A percentile compares a stretch with the other conserved stretches of the same genome.
These are phyloP conservation scores for Amaurobius ferox DNA, from an alignment of 2,888 invertebrate species.

Conservation along the genomic window DNA sequence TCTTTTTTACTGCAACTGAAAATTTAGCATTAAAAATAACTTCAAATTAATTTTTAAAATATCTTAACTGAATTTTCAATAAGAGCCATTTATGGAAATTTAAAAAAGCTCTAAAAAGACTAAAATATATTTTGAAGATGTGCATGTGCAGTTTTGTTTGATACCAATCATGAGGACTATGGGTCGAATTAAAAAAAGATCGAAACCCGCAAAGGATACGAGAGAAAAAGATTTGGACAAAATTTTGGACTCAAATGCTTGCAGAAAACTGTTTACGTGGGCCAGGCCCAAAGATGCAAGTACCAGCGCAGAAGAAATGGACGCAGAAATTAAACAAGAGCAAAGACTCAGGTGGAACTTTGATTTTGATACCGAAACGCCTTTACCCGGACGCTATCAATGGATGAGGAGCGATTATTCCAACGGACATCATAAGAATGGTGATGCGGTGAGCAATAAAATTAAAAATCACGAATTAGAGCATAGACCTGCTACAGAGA, in stretches of 20 bases:
- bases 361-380: conserved; percentile 71
- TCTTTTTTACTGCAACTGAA: too few relatives aligned
- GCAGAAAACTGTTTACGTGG: conserved; percentile 35
- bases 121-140: too few relatives aligned
- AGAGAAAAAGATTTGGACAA: neutral
- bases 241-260: conserved; percentile 34
- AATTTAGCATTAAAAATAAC: too few relatives aligned
- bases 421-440: conserved; percentile 16
- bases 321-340: conserved; percentile 23
- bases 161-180: neutral
- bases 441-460: neutral
- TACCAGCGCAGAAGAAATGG: neutral
- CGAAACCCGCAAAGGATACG: neutral
- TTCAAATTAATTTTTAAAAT: too few relatives aligned
- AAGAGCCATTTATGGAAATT: too few relatives aligned
- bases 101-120: too few relatives aligned
- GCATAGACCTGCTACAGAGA: neutral
- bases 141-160: neutral
- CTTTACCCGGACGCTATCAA: conserved; percentile 71
- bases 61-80: too few relatives aligned
- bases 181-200: neutral
- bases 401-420: conserved; percentile 46
- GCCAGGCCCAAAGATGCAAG: neutral
- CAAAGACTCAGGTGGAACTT: conserved; percentile 71
- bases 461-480: neutral